phyloP scores from a whole-genome alignment of 35 echinoderm and acorn worm genomes.

The Ptychodera flava region DNA sequence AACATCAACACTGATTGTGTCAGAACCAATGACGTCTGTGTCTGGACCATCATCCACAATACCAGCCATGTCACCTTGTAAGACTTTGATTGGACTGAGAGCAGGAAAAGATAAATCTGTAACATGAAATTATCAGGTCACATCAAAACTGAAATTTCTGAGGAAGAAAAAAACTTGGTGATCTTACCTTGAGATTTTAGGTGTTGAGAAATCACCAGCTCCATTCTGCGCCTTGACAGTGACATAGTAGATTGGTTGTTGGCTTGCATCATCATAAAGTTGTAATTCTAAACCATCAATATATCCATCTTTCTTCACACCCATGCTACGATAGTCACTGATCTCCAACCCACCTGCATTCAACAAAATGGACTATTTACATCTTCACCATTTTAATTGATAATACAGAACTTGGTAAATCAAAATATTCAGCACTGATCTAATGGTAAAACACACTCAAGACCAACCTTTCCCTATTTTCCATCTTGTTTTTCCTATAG shows the following conservation, averaged over 20 bases:
- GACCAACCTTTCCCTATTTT: too few relatives aligned
- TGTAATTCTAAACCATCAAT: slow-evolving; percentile 8
- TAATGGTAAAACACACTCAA: too few relatives aligned
- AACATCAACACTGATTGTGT: slow-evolving; percentile 6
- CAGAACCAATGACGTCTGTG: background rate
- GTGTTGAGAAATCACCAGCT: slow-evolving; percentile 19
- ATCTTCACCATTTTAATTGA: too few relatives aligned
- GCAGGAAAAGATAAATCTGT: background rate
- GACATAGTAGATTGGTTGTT: slow-evolving; percentile 41
- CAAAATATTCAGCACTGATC: too few relatives aligned
- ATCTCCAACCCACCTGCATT: slow-evolving; percentile 21
- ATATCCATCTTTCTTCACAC: background rate
- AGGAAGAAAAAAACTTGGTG: too few relatives aligned
- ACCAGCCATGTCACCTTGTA: background rate
- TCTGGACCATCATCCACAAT: slow-evolving; percentile 32
- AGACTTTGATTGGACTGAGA: background rate
- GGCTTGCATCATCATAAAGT: slow-evolving; percentile 11
- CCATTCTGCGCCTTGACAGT: slow-evolving; percentile 42
- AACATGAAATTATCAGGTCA: too few relatives aligned
- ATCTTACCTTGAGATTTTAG: background rate
- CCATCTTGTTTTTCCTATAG: too few relatives aligned
- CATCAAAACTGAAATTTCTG: too few relatives aligned
- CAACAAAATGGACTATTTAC: too few relatives aligned
- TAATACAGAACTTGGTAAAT: too few relatives aligned
- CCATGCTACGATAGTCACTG: background rate